These are phyloP conservation scores for Drosophila trichaetosa DNA, from an alignment of 2,888 invertebrate genomes.

Conservation along the genomic window DNA sequence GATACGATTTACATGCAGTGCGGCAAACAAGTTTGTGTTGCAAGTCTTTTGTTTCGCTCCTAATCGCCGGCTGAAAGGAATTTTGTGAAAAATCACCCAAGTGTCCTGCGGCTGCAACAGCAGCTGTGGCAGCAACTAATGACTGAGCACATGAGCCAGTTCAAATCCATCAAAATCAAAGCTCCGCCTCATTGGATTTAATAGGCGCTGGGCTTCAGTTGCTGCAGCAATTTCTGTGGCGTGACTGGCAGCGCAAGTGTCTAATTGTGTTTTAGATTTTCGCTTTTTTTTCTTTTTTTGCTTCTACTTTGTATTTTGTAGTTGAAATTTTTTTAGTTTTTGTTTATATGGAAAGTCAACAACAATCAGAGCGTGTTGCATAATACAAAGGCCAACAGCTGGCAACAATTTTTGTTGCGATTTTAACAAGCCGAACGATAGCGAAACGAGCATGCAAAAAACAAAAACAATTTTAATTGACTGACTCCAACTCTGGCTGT, in stretches of 20 bases:
- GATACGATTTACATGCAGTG: conserved; percentile 63
- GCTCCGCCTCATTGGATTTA: conserved; percentile 43
- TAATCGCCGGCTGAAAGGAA: conserved; percentile 47
- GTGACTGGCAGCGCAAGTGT: conserved; percentile 75
- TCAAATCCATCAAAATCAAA: conserved; percentile 68
- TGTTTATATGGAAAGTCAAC: conserved; percentile 51
- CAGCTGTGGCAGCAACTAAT: conserved; percentile 36
- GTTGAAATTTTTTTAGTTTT: conserved; percentile 14
- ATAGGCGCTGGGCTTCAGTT: conserved; percentile 22
- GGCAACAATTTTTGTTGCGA: conserved; percentile 62
- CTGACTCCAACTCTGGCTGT: conserved; percentile 37
- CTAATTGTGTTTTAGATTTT: conserved; percentile 67
- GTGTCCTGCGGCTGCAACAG: conserved; percentile 64
- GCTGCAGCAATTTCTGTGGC: conserved; percentile 47
- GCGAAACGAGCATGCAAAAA: conserved; percentile 73
- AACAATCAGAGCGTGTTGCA: conserved; percentile 80
- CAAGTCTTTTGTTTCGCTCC: conserved; percentile 62
- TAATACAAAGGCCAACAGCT: conserved; percentile 72
- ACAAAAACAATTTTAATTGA: conserved; percentile 73
- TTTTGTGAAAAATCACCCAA: conserved; percentile 61
- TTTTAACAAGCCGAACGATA: conserved; percentile 78
- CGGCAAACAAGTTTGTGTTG: conserved; percentile 55
- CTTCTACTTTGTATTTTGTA: background rate
- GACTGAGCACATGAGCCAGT: conserved; percentile 46
- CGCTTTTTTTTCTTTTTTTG: conserved; percentile 36